phyloP scores from a whole-genome alignment of 92 coral and sea anemone species.

The Scolanthus callimorphus region DNA sequence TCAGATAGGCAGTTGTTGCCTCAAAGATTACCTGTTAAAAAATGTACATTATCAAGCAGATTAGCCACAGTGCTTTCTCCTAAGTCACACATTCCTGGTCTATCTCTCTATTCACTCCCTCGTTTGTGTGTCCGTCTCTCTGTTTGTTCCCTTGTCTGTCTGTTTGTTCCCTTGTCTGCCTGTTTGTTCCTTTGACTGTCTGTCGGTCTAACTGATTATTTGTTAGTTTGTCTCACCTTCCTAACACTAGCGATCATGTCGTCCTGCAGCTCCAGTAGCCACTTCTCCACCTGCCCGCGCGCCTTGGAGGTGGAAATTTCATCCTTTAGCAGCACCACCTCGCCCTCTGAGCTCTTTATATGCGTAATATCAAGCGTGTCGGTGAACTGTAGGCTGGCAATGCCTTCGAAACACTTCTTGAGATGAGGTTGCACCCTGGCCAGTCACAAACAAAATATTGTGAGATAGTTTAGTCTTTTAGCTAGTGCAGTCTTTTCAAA shows the following conservation, averaged over 20 bases:
- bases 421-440: slow-evolving; percentile 98
- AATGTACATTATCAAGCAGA: not conserved
- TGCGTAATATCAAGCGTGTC: slow-evolving; percentile 88
- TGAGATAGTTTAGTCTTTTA: too few species aligned
- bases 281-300: slow-evolving; percentile 97
- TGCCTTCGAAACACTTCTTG: slow-evolving; percentile 97
- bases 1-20: slow-evolving; percentile 75
- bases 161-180: too few species aligned
- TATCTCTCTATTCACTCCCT: too few species aligned
- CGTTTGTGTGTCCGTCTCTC: too few species aligned
- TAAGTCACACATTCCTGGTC: too few species aligned
- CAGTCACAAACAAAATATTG: too few species aligned
- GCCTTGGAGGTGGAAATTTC: slow-evolving; percentile 91
- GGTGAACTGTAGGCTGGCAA: slow-evolving; percentile 87
- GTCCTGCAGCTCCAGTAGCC: slow-evolving; percentile 92
- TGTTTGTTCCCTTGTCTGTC: too few species aligned
- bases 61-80: too few species aligned
- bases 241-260: slow-evolving; percentile 96
- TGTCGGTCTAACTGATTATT: too few species aligned
- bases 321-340: slow-evolving; percentile 80
- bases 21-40: slow-evolving; percentile 78
- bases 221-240: slow-evolving; percentile 61
- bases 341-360: slow-evolving; percentile 97
- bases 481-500: too few species aligned
- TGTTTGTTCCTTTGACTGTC: too few species aligned